Conservation (phyloP, 2,888 invertebrate genomes). For the Pimpla rufipes region DNA sequence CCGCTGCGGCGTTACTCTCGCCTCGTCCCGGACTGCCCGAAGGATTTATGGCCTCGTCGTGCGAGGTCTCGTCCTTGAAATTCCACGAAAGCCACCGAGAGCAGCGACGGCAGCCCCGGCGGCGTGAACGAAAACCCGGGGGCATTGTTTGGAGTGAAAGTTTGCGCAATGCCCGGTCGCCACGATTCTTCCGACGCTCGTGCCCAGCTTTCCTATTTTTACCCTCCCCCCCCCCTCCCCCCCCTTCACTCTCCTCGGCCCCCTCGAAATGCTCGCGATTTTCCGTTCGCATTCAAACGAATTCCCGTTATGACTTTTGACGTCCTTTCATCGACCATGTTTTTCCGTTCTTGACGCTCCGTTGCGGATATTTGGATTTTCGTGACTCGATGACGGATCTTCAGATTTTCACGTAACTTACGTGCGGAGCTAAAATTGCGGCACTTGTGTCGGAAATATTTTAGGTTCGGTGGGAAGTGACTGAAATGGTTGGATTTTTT, state of each 20-base stretch:
- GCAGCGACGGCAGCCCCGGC: slow-evolving; percentile 53
- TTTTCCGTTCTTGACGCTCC: background rate
- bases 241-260: no score
- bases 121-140: slow-evolving; percentile 65
- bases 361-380: background rate
- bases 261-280: background rate
- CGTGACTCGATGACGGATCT: no score
- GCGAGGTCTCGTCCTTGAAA: slow-evolving; percentile 72
- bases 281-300: no score
- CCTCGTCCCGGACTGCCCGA: slow-evolving; percentile 65
- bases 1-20: slow-evolving; percentile 38
- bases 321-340: background rate
- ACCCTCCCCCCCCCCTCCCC: background rate
- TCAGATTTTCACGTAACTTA: no score
- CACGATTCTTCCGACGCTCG: background rate
- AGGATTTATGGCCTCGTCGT: slow-evolving; percentile 73
- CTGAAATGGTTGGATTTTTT: background rate
- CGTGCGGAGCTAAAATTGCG: no score
- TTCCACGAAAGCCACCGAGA: slow-evolving; percentile 70
- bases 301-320: no score
- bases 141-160: slow-evolving; percentile 83
- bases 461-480: background rate
- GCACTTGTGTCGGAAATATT: background rate
- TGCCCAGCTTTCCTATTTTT: slow-evolving; percentile 12
- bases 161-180: slow-evolving; percentile 81